Conservation (phyloP, 2,113 vertebrate species). For the Equus quagga region DNA sequence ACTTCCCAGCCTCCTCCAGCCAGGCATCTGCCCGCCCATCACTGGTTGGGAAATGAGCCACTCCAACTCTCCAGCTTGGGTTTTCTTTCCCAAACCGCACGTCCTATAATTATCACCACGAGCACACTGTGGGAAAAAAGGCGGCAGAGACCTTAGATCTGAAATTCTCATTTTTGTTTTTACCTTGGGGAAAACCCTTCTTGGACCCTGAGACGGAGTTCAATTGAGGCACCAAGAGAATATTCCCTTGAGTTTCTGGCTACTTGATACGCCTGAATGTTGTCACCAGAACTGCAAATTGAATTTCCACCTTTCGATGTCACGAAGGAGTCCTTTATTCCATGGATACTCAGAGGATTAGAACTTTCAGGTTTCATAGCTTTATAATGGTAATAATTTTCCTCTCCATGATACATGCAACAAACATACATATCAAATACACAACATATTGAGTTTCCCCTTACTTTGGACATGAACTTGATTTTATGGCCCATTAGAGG, state of each 20-base stretch:
- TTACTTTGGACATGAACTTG: conserved; percentile 45
- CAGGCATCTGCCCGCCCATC: fast-evolving
- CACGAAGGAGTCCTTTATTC: conserved; percentile 44
- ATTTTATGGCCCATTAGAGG: conserved; percentile 60
- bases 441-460: conserved; percentile 46
- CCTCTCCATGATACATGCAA: not conserved
- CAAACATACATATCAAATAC: not conserved
- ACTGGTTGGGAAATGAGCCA: not conserved
- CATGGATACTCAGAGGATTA: conserved; percentile 33
- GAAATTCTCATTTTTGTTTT: not conserved
- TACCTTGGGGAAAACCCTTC: not conserved
- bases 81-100: not conserved
- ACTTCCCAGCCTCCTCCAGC: not conserved
- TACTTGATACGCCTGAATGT: not conserved
- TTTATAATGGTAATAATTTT: conserved; percentile 54
- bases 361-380: conserved; percentile 70
- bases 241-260: not conserved
- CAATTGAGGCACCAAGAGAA: not conserved
- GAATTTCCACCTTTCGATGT: conserved; percentile 60
- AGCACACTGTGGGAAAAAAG: not conserved
- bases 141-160: not conserved
- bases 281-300: conserved; percentile 49
- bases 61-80: not conserved
- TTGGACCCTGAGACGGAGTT: not conserved
- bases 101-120: no score